phyloP scores from a whole-genome alignment of 2,113 vertebrate genomes.

The Coturnix japonica region DNA sequence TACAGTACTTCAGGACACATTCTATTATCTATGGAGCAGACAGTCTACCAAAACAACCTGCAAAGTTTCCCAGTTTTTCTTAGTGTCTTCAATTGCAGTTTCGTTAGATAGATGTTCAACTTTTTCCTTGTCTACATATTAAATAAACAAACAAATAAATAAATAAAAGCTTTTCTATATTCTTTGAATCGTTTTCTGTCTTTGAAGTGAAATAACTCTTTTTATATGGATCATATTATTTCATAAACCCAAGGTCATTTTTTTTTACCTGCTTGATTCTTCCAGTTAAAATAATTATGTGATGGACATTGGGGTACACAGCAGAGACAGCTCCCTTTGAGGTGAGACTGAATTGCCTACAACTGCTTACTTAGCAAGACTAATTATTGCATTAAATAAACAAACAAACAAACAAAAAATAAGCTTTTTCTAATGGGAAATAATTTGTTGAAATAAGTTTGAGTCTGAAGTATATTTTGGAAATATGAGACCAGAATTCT shows the following conservation, averaged over 20 bases:
- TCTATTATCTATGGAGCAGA: background rate
- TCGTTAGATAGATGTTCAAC: background rate
- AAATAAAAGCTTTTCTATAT: background rate
- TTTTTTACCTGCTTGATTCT: background rate
- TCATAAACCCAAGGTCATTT: background rate
- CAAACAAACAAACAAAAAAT: background rate
- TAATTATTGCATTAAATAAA: constrained; percentile 6
- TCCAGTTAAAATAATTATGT: background rate
- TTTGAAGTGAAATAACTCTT: background rate
- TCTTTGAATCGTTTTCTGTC: background rate
- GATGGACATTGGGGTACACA: background rate
- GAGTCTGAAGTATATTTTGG: background rate
- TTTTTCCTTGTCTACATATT: background rate
- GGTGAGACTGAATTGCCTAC: background rate
- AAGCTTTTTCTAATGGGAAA: background rate
- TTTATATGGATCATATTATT: background rate
- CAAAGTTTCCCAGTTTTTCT: background rate
- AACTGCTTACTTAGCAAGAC: background rate
- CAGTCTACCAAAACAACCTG: background rate
- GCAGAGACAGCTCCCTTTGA: background rate
- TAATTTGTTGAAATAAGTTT: constrained; percentile 1
- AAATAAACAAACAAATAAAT: background rate
- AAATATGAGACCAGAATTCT: background rate
- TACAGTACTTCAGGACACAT: background rate
- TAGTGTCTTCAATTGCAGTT: background rate